A percentile compares a stretch with the other conserved stretches of the same genome.
Evolutionary conservation across 2,797 vertebrate species (phyloP).

Genomic region (Hephaestus fuliginosus): DNA sequence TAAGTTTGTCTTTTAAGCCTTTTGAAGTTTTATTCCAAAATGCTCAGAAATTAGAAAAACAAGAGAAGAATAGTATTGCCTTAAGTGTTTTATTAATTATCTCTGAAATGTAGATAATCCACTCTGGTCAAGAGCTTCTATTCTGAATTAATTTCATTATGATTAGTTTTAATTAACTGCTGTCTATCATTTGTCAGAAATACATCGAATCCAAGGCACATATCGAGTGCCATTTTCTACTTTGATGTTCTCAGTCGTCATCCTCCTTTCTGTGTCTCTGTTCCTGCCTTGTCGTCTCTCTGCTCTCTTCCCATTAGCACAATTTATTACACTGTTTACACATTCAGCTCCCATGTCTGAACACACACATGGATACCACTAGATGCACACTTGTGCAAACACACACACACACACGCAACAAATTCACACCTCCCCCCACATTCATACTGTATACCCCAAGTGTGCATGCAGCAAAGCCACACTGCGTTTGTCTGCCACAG

Average conservation of each 20-base stretch:
- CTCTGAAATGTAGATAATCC: slow-evolving; percentile 14
- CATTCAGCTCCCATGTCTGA: slow-evolving; percentile 74
- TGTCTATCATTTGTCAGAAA: slow-evolving; percentile 25
- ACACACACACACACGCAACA: slow-evolving; percentile 10
- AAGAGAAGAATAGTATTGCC: not conserved
- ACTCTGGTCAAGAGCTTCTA: not conserved
- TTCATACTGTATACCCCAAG: slow-evolving; percentile 25
- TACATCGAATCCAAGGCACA: slow-evolving; percentile 16
- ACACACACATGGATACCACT: slow-evolving; percentile 41
- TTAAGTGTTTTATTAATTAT: slow-evolving; percentile 20
- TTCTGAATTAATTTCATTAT: slow-evolving; percentile 11
- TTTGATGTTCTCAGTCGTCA: not conserved
- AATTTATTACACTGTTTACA: slow-evolving; percentile 81
- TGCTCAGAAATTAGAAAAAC: slow-evolving; percentile 10
- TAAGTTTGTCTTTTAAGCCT: slow-evolving; percentile 23
- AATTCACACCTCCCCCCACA: slow-evolving; percentile 40
- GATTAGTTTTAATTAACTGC: slow-evolving; percentile 26
- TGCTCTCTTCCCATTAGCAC: slow-evolving; percentile 43
- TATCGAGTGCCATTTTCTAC: not conserved
- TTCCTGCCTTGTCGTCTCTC: slow-evolving; percentile 19
- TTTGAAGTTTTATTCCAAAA: slow-evolving; percentile 32
- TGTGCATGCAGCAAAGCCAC: slow-evolving; percentile 34
- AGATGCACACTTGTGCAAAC: slow-evolving; percentile 46
- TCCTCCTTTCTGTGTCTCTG: not conserved
- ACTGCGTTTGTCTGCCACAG: slow-evolving; percentile 25